Conservation (phyloP, 2,113 vertebrate species). For the Circaetus gallicus region DNA sequence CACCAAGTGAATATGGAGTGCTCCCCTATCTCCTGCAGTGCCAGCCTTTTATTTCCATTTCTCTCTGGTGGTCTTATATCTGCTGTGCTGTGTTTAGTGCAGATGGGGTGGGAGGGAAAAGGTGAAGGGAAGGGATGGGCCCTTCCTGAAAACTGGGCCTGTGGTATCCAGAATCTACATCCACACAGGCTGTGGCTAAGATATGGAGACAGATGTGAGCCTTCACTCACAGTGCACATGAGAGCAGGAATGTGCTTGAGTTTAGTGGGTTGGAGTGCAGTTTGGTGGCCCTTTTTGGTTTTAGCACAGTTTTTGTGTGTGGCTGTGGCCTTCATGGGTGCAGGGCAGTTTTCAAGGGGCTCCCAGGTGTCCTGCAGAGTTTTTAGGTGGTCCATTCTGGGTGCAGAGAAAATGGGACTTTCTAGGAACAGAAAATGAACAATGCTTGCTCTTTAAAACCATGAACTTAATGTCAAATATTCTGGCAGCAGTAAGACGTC, state of each 20-base stretch:
- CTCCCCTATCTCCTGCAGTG: too few species aligned
- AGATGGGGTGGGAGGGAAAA: not conserved
- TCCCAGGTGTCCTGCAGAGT: not conserved
- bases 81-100: too few species aligned
- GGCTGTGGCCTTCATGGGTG: too few species aligned
- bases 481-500: not conserved
- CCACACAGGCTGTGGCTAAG: not conserved
- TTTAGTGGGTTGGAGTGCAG: not conserved
- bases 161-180: too few species aligned
- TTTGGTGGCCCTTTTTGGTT: not conserved
- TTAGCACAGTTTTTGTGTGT: not conserved
- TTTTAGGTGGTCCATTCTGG: not conserved
- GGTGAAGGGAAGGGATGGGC: not conserved
- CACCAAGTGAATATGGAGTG: too few species aligned
- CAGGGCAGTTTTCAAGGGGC: too few species aligned
- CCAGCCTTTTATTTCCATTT: too few species aligned
- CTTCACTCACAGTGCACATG: fast-evolving
- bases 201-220: fast-evolving
- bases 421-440: not conserved
- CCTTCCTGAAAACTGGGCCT: not conserved
- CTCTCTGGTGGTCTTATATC: too few species aligned
- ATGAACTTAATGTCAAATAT: not conserved
- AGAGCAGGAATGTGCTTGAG: not conserved
- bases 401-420: fast-evolving
- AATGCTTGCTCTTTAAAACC: not conserved